A percentile compares a stretch with the other conserved stretches of the same genome.
phyloP scores from a whole-genome alignment of 2,113 vertebrate species.

The Misgurnus anguillicaudatus region DNA sequence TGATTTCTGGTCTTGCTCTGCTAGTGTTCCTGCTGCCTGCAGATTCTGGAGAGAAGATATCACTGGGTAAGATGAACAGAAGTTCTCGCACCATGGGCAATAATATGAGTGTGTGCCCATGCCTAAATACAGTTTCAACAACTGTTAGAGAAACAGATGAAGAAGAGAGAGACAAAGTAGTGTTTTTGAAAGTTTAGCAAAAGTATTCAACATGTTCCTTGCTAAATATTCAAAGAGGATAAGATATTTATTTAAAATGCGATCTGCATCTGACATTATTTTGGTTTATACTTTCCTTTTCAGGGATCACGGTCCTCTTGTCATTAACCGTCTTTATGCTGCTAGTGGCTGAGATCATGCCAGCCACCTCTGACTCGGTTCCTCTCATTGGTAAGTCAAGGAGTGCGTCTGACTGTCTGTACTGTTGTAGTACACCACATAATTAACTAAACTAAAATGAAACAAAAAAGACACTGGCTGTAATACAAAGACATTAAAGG shows the following conservation, averaged over 20 bases:
- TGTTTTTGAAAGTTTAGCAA: too few relatives aligned
- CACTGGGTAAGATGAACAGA: constrained; percentile 67
- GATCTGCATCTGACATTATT: background rate
- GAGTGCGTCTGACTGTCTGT: background rate
- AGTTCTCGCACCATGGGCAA: background rate
- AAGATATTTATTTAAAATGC: too few relatives aligned
- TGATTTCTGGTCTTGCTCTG: constrained; percentile 87
- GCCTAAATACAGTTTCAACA: too few relatives aligned
- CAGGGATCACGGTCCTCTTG: constrained; percentile 89
- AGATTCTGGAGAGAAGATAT: constrained; percentile 90
- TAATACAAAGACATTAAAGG: too few relatives aligned
- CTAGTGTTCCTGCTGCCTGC: constrained; percentile 88
- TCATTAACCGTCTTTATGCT: constrained; percentile 93
- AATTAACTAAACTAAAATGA: too few relatives aligned
- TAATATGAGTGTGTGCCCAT: too few relatives aligned
- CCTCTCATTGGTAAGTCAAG: constrained; percentile 82
- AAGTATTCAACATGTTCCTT: too few relatives aligned
- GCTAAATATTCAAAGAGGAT: too few relatives aligned
- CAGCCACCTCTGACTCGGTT: constrained; percentile 89
- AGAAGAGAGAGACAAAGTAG: too few relatives aligned
- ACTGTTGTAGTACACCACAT: background rate
- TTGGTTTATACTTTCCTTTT: background rate
- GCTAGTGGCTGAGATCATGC: constrained; percentile 92
- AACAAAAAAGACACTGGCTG: too few relatives aligned
- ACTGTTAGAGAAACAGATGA: too few relatives aligned